Base-by-base conservation (phyloP, 2,113 vertebrate genomes). In the Garra rufa region DNA sequence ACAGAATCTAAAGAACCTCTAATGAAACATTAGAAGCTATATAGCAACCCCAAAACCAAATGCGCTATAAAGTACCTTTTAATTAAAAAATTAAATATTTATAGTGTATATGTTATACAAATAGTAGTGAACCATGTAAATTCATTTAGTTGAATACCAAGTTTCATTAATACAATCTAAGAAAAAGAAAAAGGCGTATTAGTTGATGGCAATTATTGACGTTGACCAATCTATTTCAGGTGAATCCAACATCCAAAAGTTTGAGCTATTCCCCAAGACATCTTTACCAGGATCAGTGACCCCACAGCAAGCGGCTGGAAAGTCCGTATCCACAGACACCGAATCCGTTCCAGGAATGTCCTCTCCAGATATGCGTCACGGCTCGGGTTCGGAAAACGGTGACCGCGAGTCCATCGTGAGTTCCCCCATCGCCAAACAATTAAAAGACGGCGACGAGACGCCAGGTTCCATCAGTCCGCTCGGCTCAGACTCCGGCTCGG, bases 311-410 rank as follows among this genome's bases (percentile, higher is more conserved):
- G 88, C 90, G 1, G 90, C 78, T 4, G 95, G 92, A 38, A 99
- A 99, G 89, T 92, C 95, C 0, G 89, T 95, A 3, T 95, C 97
- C 48, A 94, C 95, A 1, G 98, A 98, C 79, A 94, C 95, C 11
- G 97, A 99, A 90, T 96, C 96, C 9, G 96, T 91, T 26, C 95
- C 97, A 7, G 97, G 97, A 83, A 95, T 97, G 38, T 99, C 97
- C 0, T 98, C 98, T 38, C 98, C 98, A 0, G 98, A 99, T 24
- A 93, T 93, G 73, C 96, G 96, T 2, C 96, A 96, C 1, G 96
- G 97, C 85, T 99, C 97, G 1, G 96, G 96, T 19, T 99, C 98
- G 0, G 98, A 99, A 92, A 98, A 98, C 82, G 97, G 97, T 28
- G 95, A 97, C 88, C 97, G 96, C 41, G 97, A 98, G 84, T 96